A percentile compares a stretch with the other conserved stretches of the same genome.
Evolutionary conservation across 2,797 vertebrate genomes (phyloP).

Genomic region (Threskiornis aethiopicus): DNA sequence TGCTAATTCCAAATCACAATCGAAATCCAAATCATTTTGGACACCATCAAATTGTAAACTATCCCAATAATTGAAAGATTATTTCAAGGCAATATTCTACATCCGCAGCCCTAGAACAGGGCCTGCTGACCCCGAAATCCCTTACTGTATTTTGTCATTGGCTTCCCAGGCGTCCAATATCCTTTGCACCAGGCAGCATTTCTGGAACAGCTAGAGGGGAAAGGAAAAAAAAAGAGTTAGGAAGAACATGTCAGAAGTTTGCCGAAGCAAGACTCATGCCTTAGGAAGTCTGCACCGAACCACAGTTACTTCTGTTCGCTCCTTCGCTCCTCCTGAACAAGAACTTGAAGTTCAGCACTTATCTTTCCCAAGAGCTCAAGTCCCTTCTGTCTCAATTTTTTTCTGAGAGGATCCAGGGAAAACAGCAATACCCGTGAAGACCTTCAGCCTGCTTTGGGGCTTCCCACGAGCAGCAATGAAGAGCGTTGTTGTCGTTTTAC

Average conservation of each 20-base stretch:
- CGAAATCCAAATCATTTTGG: rapidly evolving
- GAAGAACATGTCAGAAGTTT: not conserved
- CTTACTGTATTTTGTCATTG: slow-evolving; percentile 96
- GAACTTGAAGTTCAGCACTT: not conserved
- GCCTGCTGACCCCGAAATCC: not conserved
- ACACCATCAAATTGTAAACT: not conserved
- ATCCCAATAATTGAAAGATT: not conserved
- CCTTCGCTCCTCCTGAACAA: not conserved
- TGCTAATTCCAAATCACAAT: not conserved
- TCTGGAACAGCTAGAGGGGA: slow-evolving; percentile 88
- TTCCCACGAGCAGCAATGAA: not conserved
- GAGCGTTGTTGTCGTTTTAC: not conserved
- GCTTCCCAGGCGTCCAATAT: slow-evolving; percentile 97
- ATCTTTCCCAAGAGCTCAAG: not conserved
- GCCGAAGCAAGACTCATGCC: not conserved
- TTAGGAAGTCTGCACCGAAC: not conserved
- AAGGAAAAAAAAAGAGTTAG: not conserved
- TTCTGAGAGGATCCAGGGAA: not conserved
- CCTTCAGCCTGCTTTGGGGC: not conserved
- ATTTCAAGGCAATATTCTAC: rapidly evolving
- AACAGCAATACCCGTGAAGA: not conserved
- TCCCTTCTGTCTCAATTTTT: not conserved
- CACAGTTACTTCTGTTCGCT: rapidly evolving
- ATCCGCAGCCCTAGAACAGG: not conserved
- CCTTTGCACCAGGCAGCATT: slow-evolving; percentile 91